Evolutionary conservation across 2,113 vertebrate species (phyloP).

Genomic region (Tachysurus vachellii): DNA sequence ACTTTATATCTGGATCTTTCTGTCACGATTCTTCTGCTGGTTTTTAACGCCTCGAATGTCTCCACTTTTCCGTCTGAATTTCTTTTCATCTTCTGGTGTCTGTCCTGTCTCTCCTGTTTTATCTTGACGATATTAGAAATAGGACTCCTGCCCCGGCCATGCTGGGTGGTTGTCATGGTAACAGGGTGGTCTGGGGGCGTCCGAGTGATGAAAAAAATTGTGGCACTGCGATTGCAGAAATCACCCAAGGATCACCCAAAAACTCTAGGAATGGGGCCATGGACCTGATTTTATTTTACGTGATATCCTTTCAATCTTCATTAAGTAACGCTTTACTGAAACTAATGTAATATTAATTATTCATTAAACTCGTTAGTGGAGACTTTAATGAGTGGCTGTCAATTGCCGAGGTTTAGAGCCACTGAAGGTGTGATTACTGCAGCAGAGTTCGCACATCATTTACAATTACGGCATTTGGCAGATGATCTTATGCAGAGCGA

Average conservation of each 20-base stretch:
- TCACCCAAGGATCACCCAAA: background rate
- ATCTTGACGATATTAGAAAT: slow-evolving; percentile 1
- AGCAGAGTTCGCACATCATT: background rate
- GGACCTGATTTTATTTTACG: background rate
- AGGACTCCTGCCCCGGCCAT: background rate
- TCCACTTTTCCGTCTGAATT: background rate
- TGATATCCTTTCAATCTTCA: background rate
- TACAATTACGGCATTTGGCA: too few relatives aligned
- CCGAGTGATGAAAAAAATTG: background rate
- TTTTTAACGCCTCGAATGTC: background rate
- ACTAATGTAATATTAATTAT: slow-evolving; percentile 30
- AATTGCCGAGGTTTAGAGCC: background rate
- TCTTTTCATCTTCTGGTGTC: background rate
- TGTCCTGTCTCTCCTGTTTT: slow-evolving; percentile 15
- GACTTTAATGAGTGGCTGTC: slow-evolving; percentile 31
- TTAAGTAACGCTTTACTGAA: slow-evolving; percentile 12
- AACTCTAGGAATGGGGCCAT: background rate
- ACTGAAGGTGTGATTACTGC: slow-evolving; percentile 30
- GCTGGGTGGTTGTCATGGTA: slow-evolving; percentile 29
- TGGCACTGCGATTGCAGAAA: background rate
- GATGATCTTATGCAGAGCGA: too few relatives aligned
- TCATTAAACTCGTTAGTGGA: slow-evolving; percentile 6
- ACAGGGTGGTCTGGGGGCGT: slow-evolving; percentile 20
- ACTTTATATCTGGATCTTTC: background rate
- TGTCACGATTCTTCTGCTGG: background rate